These are phyloP conservation scores for Apotomis capreana DNA, from an alignment of 2,888 invertebrate species.

Conservation along the genomic window DNA sequence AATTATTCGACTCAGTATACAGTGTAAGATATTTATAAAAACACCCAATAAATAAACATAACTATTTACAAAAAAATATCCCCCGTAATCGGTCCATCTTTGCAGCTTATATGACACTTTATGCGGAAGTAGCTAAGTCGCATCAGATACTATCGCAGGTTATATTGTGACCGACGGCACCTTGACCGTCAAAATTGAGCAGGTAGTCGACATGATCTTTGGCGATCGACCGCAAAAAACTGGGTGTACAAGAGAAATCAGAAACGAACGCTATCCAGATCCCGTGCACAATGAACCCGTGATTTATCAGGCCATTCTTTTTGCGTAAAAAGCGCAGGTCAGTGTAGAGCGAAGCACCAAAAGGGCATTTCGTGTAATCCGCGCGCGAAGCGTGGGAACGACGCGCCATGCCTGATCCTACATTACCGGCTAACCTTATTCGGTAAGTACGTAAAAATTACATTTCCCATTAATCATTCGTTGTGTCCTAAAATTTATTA, in stretches of 20 bases:
- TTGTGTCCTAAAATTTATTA: not conserved
- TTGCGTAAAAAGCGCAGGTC: constrained; percentile 80
- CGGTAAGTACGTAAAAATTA: not conserved
- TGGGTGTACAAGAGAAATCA: constrained; percentile 65
- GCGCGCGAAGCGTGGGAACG: constrained; percentile 77
- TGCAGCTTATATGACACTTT: constrained; percentile 50
- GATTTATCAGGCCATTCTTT: constrained; percentile 79
- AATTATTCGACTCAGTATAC: not conserved
- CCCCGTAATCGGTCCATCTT: constrained; percentile 17
- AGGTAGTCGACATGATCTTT: constrained; percentile 75
- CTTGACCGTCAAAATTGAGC: constrained; percentile 79
- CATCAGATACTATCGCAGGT: constrained; percentile 64
- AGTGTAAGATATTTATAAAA: not conserved
- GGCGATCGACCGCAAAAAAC: constrained; percentile 68
- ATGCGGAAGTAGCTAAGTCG: constrained; percentile 60
- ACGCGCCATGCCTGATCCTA: constrained; percentile 47
- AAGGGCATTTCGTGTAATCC: constrained; percentile 81
- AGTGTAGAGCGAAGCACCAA: constrained; percentile 78
- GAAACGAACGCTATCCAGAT: constrained; percentile 67
- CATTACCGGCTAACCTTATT: constrained; percentile 15
- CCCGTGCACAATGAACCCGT: constrained; percentile 73
- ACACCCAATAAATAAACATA: not conserved
- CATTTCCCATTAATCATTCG: not conserved
- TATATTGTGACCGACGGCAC: constrained; percentile 79
- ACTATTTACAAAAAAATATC: not conserved